Percentiles rank a stretch among this genome's conserved stretches.
phyloP scores from a whole-genome alignment of 1,140 invertebrate genomes.

The Diabrotica undecimpunctata region DNA sequence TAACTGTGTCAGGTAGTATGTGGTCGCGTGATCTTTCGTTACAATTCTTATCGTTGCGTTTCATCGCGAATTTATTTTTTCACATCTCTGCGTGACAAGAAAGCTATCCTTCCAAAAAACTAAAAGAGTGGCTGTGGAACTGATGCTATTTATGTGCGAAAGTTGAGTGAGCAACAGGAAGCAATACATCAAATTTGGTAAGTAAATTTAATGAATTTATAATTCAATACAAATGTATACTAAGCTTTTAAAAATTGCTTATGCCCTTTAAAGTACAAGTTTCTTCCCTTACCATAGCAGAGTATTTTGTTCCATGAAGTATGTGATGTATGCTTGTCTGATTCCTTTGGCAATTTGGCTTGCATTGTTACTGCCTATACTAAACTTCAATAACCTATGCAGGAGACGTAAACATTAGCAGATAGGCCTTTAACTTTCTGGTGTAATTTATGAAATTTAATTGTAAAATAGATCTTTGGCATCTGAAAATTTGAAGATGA shows the following conservation, averaged over 20 bases:
- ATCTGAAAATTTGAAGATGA: too few relatives aligned
- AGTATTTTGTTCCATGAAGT: slow-evolving; percentile 9
- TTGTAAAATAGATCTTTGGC: too few relatives aligned
- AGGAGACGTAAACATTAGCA: too few relatives aligned
- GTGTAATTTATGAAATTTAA: too few relatives aligned
- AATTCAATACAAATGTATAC: slow-evolving; percentile 5
- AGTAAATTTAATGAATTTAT: slow-evolving; percentile 16
- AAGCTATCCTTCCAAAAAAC: slow-evolving; percentile 9
- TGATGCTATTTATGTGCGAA: slow-evolving; percentile 15
- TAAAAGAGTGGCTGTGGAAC: slow-evolving; percentile 12
- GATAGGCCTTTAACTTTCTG: too few relatives aligned
- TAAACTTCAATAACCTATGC: too few relatives aligned
- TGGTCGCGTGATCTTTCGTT: background rate
- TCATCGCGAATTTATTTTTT: background rate
- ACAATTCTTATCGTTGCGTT: background rate
- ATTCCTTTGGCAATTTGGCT: slow-evolving; percentile 15
- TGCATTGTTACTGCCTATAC: slow-evolving; percentile 10
- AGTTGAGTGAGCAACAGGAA: slow-evolving; percentile 11
- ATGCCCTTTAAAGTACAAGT: slow-evolving; percentile 9
- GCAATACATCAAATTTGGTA: slow-evolving; percentile 4
- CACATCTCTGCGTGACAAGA: slow-evolving; percentile 7
- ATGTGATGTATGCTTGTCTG: slow-evolving; percentile 9
- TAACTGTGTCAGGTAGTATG: background rate
- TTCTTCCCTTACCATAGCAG: slow-evolving; percentile 4
- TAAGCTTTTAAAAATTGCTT: slow-evolving; percentile 9